Base-by-base conservation (phyloP, 2,888 invertebrate species). In the Pandemis cinnamomeana region DNA sequence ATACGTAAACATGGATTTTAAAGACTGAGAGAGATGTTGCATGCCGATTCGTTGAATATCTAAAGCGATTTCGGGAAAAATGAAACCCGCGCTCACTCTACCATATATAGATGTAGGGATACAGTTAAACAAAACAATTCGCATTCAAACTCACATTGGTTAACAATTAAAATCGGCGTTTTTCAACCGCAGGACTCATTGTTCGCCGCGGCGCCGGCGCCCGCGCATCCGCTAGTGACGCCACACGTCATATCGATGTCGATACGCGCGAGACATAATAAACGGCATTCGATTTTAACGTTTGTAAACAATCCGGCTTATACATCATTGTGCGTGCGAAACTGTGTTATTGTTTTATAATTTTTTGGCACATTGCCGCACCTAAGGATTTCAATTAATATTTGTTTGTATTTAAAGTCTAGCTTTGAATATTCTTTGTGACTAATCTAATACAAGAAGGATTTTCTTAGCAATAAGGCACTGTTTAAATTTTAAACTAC, bases 221-320 rank as follows among this genome's bases (percentile, higher is more conserved):
- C 91, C 83, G 80, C 84, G 88, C 89, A 90, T 93, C 92, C 93
- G 93, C 90, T 92, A 93, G 92, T 91, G 90, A 82, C 84, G 92
- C 77, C 75, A 78, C 62, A 72, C 82, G 83, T 83, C 82, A 77
- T 82, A 82, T 87, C 89, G 88, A 87, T 86, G 51, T 53, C 53
- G 15, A 84, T 62, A 66, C 13, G 36, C 20, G 55, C 36, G n/a
- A 36, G 51, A 66, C 64, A 63, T 85, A 86, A 86, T 84, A 87
- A 84, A 82, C 82, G 76, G 80, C 84, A 83, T 85, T 85, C 78
- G 83, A 83, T 62, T 68, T 71, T 72, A 72, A 80, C 84, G 83
- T 51, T 67, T 67, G 67, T 67, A 67, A 79, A 58, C 67, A 72
- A 36, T 48, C 48, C 3, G 27, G 27, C 3, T 11, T 27, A 58